Evolutionary conservation across 2,113 vertebrate genomes (phyloP).

Genomic region (Cnemophilus loriae): DNA sequence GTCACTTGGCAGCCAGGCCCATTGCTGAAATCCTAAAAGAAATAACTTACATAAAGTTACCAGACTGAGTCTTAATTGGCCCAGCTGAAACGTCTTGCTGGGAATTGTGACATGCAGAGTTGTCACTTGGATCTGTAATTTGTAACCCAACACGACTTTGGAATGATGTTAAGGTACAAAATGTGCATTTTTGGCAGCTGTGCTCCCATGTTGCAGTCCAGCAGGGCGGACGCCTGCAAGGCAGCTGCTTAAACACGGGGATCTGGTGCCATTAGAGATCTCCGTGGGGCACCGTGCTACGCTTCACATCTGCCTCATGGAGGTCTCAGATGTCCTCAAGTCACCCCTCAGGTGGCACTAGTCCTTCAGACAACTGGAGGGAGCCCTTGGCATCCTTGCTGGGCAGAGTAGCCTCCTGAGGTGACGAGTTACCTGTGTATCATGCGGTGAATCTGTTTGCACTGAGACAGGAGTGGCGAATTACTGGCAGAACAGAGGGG

Average conservation of each 20-base stretch:
- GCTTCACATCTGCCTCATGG: background rate
- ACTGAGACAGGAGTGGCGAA: accelerated
- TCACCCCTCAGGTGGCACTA: background rate
- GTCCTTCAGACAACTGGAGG: background rate
- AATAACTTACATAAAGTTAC: background rate
- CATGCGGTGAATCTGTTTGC: accelerated
- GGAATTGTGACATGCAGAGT: background rate
- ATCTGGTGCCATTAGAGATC: background rate
- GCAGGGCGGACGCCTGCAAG: accelerated
- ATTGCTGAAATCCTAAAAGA: background rate
- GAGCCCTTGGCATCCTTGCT: background rate
- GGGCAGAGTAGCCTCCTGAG: accelerated
- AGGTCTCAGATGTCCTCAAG: background rate
- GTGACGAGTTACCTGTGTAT: no score
- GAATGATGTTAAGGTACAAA: background rate
- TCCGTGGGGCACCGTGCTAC: background rate
- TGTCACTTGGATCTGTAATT: background rate
- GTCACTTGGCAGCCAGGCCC: background rate
- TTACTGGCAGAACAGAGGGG: background rate
- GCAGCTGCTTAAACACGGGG: background rate
- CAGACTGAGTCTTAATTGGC: background rate
- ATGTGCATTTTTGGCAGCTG: background rate
- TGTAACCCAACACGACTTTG: background rate
- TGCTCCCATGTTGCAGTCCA: background rate
- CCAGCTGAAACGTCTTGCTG: background rate